Evolutionary conservation across 2,113 vertebrate species (phyloP).

Genomic region (Cnemophilus loriae): DNA sequence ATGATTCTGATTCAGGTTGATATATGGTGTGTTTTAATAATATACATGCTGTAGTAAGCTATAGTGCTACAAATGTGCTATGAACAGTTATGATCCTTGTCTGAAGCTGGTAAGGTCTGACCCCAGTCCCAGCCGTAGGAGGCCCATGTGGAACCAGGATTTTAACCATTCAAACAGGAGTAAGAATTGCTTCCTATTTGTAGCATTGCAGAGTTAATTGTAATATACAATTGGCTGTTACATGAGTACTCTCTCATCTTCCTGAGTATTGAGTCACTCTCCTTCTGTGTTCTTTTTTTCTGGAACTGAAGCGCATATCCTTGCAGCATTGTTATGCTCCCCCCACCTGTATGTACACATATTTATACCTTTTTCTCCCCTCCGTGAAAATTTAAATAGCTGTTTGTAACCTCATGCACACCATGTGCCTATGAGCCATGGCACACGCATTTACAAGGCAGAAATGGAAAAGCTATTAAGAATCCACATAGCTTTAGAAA

Average conservation of each 20-base stretch:
- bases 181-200: not conserved
- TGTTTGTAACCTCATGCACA: not conserved
- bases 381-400: not conserved
- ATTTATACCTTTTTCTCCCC: not conserved
- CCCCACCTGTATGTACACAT: rapidly evolving
- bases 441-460: not conserved
- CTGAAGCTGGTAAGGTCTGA: not conserved
- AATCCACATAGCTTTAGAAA: not conserved
- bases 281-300: not conserved
- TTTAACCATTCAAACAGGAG: not conserved
- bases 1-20: not conserved
- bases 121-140: not conserved
- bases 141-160: not conserved
- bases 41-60: not conserved
- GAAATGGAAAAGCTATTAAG: not conserved
- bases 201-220: not conserved
- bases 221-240: not conserved
- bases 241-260: not conserved
- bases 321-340: not conserved
- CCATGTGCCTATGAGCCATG: not conserved
- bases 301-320: not conserved
- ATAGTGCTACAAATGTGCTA: not conserved
- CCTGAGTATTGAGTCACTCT: not conserved
- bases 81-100: not conserved
- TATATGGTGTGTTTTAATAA: not conserved